Evolutionary conservation across 2,113 vertebrate species (phyloP), one percentile per base, ranked within the genome.

Genomic region (Pitta sordida): DNA sequence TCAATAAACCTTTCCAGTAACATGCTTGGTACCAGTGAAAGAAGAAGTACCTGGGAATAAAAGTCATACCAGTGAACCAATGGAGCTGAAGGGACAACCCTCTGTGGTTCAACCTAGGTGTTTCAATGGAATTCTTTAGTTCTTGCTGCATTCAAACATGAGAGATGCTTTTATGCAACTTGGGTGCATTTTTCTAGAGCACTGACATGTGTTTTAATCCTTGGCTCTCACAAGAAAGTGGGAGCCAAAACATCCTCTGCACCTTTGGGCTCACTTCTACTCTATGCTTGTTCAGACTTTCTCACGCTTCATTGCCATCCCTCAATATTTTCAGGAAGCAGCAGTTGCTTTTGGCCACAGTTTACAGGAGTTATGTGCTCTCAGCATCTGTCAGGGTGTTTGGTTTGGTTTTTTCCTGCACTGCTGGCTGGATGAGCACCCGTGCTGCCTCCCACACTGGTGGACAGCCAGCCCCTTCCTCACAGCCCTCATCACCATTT

Each of bases 141-240:
- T 80, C 32, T 53, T 51, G 34, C 23, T 83, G 49, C 70, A 43
- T 39, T 73, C 52, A 22, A 36, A 67, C 32, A 55, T 1, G 0
- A 79, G 24, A 0, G 1, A 32, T 22, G 64, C 3, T 75, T 75
- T 83, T 27, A 7, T 24, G 11, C n/a, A 62, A 19, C 14, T 32
- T 34, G 19, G 36, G 15, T 27, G 13, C 6, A 18, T 29, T 77
- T 93, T 73, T 74, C 23, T 37, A 0, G 1, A 49, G 32, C 11
- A 3, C 64, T 67, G 15, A 15, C 18, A 2, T 0, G 0, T 6
- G 3, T 23, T 64, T 71, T 26, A 46, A n/a, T 14, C 39, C 41
- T 32, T 52, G 44, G n/a, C 8, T 60, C 27, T 39, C 37, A 16
- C 1, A 4, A 36, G 23, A 34, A 69, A 32, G 11, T n/a, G 44